These are phyloP conservation scores for Psilanteris sp. DNA, from an alignment of 1,140 invertebrate species.

Conservation along the genomic window DNA sequence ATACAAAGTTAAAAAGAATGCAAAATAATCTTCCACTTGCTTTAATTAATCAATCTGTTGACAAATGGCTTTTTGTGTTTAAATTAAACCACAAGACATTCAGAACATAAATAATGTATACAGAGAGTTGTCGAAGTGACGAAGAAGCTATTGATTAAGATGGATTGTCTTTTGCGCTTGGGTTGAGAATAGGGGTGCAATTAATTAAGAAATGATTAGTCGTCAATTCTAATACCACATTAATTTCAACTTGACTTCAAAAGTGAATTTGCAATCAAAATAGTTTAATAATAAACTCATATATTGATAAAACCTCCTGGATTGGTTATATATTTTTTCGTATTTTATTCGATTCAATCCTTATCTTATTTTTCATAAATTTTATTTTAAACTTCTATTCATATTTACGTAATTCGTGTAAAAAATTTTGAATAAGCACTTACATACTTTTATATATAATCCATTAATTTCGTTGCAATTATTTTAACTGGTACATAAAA, in stretches of 20 bases:
- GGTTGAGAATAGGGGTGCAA: slow-evolving; percentile 30
- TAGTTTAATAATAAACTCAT: too few relatives aligned
- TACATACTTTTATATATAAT: too few relatives aligned
- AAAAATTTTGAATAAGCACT: too few relatives aligned
- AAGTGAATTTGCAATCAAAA: slow-evolving; percentile 14
- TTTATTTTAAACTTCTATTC: too few relatives aligned
- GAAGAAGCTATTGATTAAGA: slow-evolving; percentile 57
- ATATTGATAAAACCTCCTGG: too few relatives aligned
- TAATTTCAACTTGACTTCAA: slow-evolving; percentile 6
- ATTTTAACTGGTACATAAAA: too few relatives aligned
- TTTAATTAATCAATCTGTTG: slow-evolving; percentile 44
- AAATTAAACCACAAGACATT: slow-evolving; percentile 38
- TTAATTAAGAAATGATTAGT: slow-evolving; percentile 55
- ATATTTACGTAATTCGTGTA: too few relatives aligned
- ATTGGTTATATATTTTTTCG: too few relatives aligned
- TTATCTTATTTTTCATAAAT: too few relatives aligned
- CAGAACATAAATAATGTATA: slow-evolving; percentile 50
- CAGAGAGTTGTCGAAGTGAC: slow-evolving; percentile 52
- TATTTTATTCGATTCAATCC: too few relatives aligned
- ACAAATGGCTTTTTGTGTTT: slow-evolving; percentile 56
- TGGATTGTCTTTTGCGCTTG: slow-evolving; percentile 42
- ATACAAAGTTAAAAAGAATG: slow-evolving; percentile 17
- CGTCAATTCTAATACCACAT: slow-evolving; percentile 34
- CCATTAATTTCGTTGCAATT: too few relatives aligned
- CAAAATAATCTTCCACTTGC: background rate